phyloP scores from a whole-genome alignment of 64 coral and sea anemone species.

The Astreopora myriophthalma region DNA sequence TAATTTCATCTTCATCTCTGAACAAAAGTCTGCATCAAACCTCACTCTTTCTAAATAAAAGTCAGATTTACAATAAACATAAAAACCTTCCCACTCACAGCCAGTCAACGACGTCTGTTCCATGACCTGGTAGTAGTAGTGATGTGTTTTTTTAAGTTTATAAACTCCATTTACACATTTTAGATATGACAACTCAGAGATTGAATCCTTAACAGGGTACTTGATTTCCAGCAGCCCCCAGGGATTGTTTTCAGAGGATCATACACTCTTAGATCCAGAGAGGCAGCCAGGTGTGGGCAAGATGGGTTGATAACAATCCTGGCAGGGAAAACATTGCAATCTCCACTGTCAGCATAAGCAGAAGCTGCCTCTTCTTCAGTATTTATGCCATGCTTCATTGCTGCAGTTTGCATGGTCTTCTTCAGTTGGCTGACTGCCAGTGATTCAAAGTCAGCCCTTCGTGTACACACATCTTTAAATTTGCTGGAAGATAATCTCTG shows the following conservation, averaged over 20 bases:
- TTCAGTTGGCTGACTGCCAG: constrained; percentile 15
- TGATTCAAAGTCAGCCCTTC: constrained; percentile 20
- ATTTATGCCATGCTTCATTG: constrained; percentile 45
- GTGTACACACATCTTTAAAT: constrained; percentile 49
- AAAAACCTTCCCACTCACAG: constrained; percentile 39
- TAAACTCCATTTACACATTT: constrained; percentile 43
- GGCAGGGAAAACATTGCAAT: constrained; percentile 26
- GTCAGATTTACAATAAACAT: constrained; percentile 53
- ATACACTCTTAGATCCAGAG: constrained; percentile 28
- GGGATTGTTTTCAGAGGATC: constrained; percentile 7
- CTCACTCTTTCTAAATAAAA: constrained; percentile 68
- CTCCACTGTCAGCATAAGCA: constrained; percentile 7
- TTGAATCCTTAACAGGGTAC: constrained; percentile 44
- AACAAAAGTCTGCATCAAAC: constrained; percentile 11
- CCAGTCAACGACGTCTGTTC: constrained; percentile 55
- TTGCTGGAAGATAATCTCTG: constrained; percentile 30
- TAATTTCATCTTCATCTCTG: constrained; percentile 59
- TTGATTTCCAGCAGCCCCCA: constrained; percentile 49
- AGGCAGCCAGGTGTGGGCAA: constrained; percentile 36
- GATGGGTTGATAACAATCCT: constrained; percentile 49
- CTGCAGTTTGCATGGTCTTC: constrained; percentile 55
- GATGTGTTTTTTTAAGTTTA: constrained; percentile 47
- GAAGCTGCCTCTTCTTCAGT: constrained; percentile 41
- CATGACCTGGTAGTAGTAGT: constrained; percentile 63
- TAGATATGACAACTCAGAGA: constrained; percentile 49